Evolutionary conservation across 2,797 vertebrate species (phyloP).

Genomic region (Malurus leucopterus): DNA sequence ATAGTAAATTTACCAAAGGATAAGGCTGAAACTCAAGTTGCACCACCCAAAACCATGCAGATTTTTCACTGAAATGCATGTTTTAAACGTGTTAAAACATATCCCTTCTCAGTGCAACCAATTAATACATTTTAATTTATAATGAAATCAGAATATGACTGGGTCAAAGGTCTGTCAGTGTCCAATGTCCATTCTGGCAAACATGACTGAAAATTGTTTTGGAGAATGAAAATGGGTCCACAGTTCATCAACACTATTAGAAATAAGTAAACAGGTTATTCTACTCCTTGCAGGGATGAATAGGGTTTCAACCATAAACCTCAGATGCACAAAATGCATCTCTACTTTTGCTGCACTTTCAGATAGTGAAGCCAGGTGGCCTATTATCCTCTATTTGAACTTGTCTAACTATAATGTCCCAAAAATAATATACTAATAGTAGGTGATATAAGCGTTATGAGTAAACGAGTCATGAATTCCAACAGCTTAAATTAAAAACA

Average conservation of each 20-base stretch:
- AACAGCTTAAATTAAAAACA: background rate
- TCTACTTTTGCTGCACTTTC: background rate
- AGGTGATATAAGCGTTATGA: background rate
- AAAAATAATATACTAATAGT: background rate
- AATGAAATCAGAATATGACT: background rate
- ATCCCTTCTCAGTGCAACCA: background rate
- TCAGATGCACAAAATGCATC: fast-evolving
- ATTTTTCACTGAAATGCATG: background rate
- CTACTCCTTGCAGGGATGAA: background rate
- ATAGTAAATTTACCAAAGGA: background rate
- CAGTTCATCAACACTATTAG: background rate
- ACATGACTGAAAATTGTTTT: background rate
- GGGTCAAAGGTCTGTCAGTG: background rate
- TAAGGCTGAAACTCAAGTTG: background rate
- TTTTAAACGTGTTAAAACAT: background rate
- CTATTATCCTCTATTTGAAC: background rate
- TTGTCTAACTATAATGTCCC: background rate
- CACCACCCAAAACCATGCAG: background rate
- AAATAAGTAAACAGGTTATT: background rate
- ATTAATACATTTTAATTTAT: background rate
- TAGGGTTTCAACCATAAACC: background rate
- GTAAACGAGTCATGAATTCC: background rate
- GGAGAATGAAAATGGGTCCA: fast-evolving
- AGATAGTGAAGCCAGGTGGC: background rate
- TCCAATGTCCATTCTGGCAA: background rate